Evolutionary conservation across 2,797 vertebrate species (phyloP), one percentile per base, ranked within the genome.

Genomic region (Acanthiza pusilla): DNA sequence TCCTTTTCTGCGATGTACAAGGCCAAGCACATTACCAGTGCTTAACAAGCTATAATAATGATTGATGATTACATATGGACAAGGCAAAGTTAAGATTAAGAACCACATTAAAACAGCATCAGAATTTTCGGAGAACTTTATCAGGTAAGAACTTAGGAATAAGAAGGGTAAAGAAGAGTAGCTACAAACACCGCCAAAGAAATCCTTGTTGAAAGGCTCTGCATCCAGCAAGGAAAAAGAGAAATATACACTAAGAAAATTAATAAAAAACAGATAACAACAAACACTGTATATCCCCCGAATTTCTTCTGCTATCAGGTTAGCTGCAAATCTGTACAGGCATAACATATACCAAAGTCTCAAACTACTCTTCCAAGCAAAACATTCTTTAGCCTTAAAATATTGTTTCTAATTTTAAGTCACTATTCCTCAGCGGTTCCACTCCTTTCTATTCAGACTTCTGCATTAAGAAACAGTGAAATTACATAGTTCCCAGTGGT

Each of bases 41-140:
- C 57, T 73, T 86, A 93, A 89, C 86, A 91, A 94, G 65, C 86
- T 82, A 63, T 95, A 95, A 92, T 63, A 92, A 84, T 76, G 92
- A 96, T 66, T 80, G 84, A 95, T 9, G 47, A 88, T 51, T 89
- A 89, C 62, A 81, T 80, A 93, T 20, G 85, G 89, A 93, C 91
- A 93, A 42, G 81, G 60, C 54, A 87, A 83, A 93, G 85, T 55
- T 92, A 85, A 92, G 73, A 93, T 88, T 78, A 94, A 96, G 87
- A 96, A 71, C n/a, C 48, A 85, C 88, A 91, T 94, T 95, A 90
- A 88, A 95, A 82, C 45, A 76, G 78, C 72, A 92, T 62, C 57
- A 88, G 53, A 91, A 89, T 91, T 95, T 85, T 85, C 61, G 93
- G 67, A 82, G 61, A 85, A 88, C 51, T 94, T 94, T n/a, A 83